These are phyloP conservation scores for Climacteris rufus DNA, from an alignment of 2,113 vertebrate species.

Conservation along the genomic window DNA sequence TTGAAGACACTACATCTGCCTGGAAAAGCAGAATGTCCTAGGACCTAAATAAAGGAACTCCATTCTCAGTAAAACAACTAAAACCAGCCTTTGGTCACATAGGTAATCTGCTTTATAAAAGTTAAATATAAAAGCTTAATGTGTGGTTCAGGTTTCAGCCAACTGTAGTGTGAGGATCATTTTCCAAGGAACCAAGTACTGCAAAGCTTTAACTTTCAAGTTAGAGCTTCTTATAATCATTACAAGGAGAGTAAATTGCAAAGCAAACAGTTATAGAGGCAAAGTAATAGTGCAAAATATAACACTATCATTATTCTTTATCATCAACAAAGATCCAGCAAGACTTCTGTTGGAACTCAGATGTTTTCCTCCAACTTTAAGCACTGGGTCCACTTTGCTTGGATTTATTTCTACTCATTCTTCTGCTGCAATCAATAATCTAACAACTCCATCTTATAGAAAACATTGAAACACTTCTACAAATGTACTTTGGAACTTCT, in stretches of 20 bases:
- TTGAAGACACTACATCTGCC: not conserved
- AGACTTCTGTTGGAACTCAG: not conserved
- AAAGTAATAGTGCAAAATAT: not conserved
- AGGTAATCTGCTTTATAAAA: not conserved
- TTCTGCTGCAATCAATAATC: not conserved
- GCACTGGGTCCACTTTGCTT: not conserved
- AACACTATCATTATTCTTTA: not conserved
- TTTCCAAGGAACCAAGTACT: not conserved
- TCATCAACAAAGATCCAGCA: not conserved
- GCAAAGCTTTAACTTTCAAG: not conserved
- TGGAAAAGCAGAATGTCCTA: not conserved
- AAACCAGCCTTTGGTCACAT: not conserved
- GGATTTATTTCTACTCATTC: not conserved
- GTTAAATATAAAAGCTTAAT: not conserved
- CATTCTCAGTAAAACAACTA: not conserved
- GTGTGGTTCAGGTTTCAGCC: not conserved
- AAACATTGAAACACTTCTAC: not conserved
- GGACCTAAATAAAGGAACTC: not conserved
- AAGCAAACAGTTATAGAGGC: not conserved
- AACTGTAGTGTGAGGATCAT: rapidly evolving
- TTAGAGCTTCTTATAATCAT: not conserved
- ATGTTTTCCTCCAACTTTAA: not conserved
- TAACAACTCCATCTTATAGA: not conserved
- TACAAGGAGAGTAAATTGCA: not conserved
- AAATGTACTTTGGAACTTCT: not conserved